Base-by-base conservation (phyloP, 2,888 invertebrate genomes). In the Hydropsyche betteni region DNA sequence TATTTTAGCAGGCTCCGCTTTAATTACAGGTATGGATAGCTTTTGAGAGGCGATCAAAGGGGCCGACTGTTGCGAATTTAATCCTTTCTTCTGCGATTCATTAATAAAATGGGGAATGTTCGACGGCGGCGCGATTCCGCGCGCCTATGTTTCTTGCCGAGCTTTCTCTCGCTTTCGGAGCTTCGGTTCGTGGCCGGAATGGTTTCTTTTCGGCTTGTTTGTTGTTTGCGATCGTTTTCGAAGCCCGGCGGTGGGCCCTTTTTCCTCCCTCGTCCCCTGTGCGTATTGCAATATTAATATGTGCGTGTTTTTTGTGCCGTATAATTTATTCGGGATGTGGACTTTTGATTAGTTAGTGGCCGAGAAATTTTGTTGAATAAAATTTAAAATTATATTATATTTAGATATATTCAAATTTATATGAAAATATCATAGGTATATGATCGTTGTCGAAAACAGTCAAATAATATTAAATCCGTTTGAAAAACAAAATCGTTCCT, bases 1-100 rank as follows among this genome's bases (percentile, higher is more conserved):
- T 58, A 72, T 72, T 72, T 72, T 72, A 61, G 72, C 33, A 61
- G 72, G 58, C 68, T 68, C 70, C 78, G 69, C 71, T 78, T 75
- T 79, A 77, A 79, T 79, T 79, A 79, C 77, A 77, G 77, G 79
- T 79, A 77, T 77, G 75, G 77, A 76, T 76, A 74, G 74, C 75
- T 68, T 69, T 77, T 69, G 77, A 74, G 69, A 52, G 77, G 50
- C 79, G 79, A 79, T 79, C 79, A 79, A 79, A 79, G 77, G 75
- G 74, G 55, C 70, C 72, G 53, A 52, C 70, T 70, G 58, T 61
- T 72, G 36, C 74, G 53, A 69, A 77, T 74, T 74, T 76, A 75
- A 77, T 74, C 77, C 77, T 76, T 79, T 74, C 74, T 77, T 72
- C 75, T 73, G 72, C 64, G 77, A 79, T 79, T 79, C 79, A 78